These are phyloP conservation scores for Kryptopterus vitreolus DNA, from an alignment of 2,797 vertebrate genomes.

Conservation along the genomic window DNA sequence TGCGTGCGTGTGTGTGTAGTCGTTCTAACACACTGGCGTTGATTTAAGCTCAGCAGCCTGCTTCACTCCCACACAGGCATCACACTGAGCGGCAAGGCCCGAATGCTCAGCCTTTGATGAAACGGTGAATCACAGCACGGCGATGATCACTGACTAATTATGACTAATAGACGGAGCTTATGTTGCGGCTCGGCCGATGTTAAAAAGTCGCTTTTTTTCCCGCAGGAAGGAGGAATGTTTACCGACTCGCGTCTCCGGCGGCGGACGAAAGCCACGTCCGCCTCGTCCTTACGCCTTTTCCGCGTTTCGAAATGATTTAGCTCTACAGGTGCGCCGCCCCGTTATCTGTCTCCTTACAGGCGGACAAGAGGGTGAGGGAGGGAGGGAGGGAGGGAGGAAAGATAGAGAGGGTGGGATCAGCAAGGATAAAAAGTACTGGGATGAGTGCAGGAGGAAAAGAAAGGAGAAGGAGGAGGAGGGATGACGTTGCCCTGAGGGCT, in stretches of 20 bases:
- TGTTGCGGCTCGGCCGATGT: slow-evolving; percentile 7
- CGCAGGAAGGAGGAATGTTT: slow-evolving; percentile 24
- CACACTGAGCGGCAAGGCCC: slow-evolving; percentile 17
- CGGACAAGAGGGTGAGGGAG: slow-evolving; percentile 4
- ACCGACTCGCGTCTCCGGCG: too few relatives aligned
- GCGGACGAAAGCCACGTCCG: background rate
- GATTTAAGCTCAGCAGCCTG: slow-evolving; percentile 31
- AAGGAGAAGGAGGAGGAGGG: slow-evolving; percentile 9
- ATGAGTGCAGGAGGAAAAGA: background rate
- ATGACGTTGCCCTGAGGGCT: slow-evolving; percentile 61
- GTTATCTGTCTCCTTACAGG: slow-evolving; percentile 19
- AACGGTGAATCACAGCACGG: slow-evolving; percentile 23
- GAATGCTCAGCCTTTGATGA: slow-evolving; percentile 27
- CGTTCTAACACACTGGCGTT: slow-evolving; percentile 23
- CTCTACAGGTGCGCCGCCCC: slow-evolving; percentile 32
- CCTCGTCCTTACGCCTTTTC: background rate
- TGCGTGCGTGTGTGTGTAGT: slow-evolving; percentile 20
- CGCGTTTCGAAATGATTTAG: slow-evolving; percentile 18
- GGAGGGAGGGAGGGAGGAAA: background rate
- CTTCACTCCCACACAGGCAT: slow-evolving; percentile 32
- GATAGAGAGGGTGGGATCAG: background rate
- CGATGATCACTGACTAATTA: slow-evolving; percentile 20
- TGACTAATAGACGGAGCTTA: slow-evolving; percentile 42
- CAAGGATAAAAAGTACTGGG: background rate
- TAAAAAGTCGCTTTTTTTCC: slow-evolving; percentile 20